Evolutionary conservation across 2,113 vertebrate species (phyloP), one percentile per base, ranked within the genome.

Genomic region (Rhynchopsitta pachyrhyncha): DNA sequence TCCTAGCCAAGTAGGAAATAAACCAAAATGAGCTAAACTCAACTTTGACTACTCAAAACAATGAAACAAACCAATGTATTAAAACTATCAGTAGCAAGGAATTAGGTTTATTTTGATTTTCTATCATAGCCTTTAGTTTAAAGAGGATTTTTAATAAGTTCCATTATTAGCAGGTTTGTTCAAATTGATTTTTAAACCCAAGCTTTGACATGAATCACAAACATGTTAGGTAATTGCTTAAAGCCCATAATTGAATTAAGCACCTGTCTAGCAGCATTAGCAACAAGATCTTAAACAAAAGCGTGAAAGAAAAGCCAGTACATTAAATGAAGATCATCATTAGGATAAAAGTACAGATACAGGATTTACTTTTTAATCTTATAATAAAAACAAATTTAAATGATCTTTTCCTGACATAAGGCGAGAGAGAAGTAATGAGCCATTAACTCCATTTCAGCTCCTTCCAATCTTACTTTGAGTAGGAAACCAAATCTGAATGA

Each of bases 361-460:
- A 75, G 44, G 63, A 90, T 86, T 93, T 91, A 87, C 63, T 88
- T 96, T 95, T 98, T 97, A 97, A 97, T 98, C 95, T 97, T 96
- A 11, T 6, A 96, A 90, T 63, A 90, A 84, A 85, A 44, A 80
- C 31, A 87, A 77, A 92, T 84, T 76, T 68, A 88, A 37, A 90
- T 76, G 1, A 75, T 55, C 31, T 71, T 93, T 74, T 93, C 77
- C 88, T 91, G 57, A 68, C n/a, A 77, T 24, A 84, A 88, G 55
- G 11, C 78, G 42, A 88, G 22, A 93, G 59, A 88, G n/a, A 93
- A 86, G 17, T 50, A 93, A 90, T 68, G 41, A 94, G 53, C 14
- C 46, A 63, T 77, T 95, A 90, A 83, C 14, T 85, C 63, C 66
- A 66, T 55, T 94, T 85, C 47, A 63, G 62, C 31, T 91, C 55